A percentile compares a stretch with the other conserved stretches of the same genome.
Conservation (phyloP, 2,888 invertebrate species). For the Papilio protenor region DNA sequence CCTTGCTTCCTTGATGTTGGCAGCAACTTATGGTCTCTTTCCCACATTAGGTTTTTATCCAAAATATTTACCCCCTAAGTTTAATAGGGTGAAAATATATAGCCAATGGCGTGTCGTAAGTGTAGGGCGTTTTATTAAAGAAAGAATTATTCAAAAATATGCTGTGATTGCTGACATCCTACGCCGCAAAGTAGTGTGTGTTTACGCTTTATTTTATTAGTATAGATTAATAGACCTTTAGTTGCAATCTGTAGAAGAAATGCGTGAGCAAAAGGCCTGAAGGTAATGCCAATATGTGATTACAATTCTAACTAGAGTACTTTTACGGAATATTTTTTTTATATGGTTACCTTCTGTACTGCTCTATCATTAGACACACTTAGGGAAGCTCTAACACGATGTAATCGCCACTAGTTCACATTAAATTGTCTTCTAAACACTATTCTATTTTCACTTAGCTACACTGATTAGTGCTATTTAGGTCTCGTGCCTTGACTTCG, state of each 20-base stretch:
- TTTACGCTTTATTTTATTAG: no score
- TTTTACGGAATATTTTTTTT: not conserved
- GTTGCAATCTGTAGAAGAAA: not conserved
- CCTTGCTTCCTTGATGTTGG: no score
- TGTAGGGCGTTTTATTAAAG: no score
- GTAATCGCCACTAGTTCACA: conserved; percentile 46
- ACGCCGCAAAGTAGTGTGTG: no score
- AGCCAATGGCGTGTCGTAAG: no score
- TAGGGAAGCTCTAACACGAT: conserved; percentile 13
- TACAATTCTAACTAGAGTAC: not conserved
- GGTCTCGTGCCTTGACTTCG: conserved; percentile 34
- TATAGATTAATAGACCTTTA: no score
- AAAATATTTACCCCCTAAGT: no score
- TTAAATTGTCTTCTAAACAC: conserved; percentile 55
- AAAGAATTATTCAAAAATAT: no score
- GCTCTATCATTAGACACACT: conserved; percentile 33
- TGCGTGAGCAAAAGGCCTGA: not conserved
- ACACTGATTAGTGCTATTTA: conserved; percentile 61
- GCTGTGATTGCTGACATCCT: no score
- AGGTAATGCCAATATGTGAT: not conserved
- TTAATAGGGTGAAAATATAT: no score
- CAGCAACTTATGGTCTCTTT: no score
- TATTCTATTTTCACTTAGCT: conserved; percentile 66
- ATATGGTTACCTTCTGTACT: conserved; percentile 16
- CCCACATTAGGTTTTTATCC: no score